Evolutionary conservation across 64 coral and sea anemone species (phyloP).

Genomic region (Stichodactyla helianthus): DNA sequence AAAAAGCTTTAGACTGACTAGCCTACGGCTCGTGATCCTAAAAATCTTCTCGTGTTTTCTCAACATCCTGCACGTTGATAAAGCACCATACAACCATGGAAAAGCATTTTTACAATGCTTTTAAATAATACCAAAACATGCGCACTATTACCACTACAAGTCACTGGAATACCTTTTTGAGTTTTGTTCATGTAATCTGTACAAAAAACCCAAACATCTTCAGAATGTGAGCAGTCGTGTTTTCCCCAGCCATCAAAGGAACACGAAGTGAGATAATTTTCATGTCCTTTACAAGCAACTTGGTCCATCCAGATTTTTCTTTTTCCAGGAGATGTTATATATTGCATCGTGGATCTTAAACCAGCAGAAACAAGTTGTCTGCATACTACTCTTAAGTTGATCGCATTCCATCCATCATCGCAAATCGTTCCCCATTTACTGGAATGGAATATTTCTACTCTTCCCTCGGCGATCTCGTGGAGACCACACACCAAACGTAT

Average conservation of each 20-base stretch:
- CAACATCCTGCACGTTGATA: too few species aligned
- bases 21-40: too few species aligned
- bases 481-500: conserved; percentile 19
- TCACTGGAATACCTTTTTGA: neutral
- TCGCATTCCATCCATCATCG: conserved; percentile 45
- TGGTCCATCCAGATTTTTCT: neutral
- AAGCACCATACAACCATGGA: too few species aligned
- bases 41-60: too few species aligned
- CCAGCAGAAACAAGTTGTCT: conserved; percentile 36
- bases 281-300: neutral
- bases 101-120: too few species aligned
- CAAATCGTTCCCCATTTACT: conserved; percentile 77
- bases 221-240: neutral
- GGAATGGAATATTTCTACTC: conserved; percentile 72
- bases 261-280: neutral
- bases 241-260: neutral
- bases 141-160: too few species aligned
- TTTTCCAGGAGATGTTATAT: neutral
- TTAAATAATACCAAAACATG: too few species aligned
- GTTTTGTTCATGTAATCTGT: neutral
- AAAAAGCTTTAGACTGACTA: too few species aligned
- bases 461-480: conserved; percentile 30
- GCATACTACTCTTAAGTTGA: conserved; percentile 67
- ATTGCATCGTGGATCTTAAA: too few species aligned
- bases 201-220: neutral